Base-by-base conservation (phyloP, 92 coral and sea anemone species). In the Epizoanthus fatuus region DNA sequence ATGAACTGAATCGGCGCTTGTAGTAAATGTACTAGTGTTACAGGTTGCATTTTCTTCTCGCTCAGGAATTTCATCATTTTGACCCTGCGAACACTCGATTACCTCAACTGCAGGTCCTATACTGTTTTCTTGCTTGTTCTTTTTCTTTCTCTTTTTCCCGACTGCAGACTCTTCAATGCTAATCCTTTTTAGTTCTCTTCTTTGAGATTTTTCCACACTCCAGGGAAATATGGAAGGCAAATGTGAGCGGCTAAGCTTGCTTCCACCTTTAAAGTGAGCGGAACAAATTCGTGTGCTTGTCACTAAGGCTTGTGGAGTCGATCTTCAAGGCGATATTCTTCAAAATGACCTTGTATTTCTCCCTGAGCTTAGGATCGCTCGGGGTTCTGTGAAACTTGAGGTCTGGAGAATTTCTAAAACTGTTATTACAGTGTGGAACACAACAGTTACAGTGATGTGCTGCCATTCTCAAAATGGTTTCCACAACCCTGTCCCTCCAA, bases 171-270 rank as follows among this genome's bases (percentile, higher is more conserved):
- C 37, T 65, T 65, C 44, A 29, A 3, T 3, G 8, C 40, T 7
- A 65, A 20, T 29, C 40, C 56, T 5, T 5, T 70, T 44, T 39
- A 70, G 56, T 70, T 70, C 56, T 44, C 88, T 67, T 32, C 16
- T 76, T 53, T 72, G 52, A 12, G 65, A 55, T 51, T 32, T 45
- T 38, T 60, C 63, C 55, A 77, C 58, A 38, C 78, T 55, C 85
- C 85, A 67, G 19, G 84, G 85, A 67, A 86, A 67, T 51, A 86
- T 77, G 72, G 90, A 77, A 13, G 90, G 90, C 32, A 86, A 69
- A 42, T 86, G 70, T 6, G 42, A 52, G 25, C 79, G 82, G 57
- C 74, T 79, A 39, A 52, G 37, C 71, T 86, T 79, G 42, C 51
- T 66, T 77, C 80, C 90, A 52, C 74, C 80, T 54, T 86, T 83